phyloP scores from a whole-genome alignment of 2,797 vertebrate genomes.

The Tadarida brasiliensis region DNA sequence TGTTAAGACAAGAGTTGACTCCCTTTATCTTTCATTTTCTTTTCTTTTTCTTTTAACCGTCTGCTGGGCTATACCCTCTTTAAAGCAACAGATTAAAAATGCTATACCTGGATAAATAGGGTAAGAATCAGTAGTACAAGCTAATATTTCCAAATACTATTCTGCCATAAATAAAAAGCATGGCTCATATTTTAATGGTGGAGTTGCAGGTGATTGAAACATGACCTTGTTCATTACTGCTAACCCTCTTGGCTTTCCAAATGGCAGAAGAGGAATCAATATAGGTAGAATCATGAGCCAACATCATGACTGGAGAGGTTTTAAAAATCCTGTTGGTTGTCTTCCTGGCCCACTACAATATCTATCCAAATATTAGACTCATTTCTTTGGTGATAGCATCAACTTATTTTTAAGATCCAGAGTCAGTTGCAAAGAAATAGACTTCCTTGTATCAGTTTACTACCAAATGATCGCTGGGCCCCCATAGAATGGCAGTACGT shows the following conservation, averaged over 20 bases:
- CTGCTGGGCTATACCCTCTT: conserved; percentile 32
- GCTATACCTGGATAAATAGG: conserved; percentile 44
- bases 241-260: neutral
- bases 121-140: neutral
- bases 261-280: neutral
- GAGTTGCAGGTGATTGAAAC: neutral
- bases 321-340: neutral
- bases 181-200: neutral
- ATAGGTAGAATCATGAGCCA: neutral
- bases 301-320: accelerated
- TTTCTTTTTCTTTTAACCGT: conserved; percentile 18
- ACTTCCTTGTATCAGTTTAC: neutral
- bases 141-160: conserved; percentile 65
- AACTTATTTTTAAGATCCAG: neutral
- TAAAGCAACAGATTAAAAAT: conserved; percentile 49
- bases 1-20: conserved; percentile 49
- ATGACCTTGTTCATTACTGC: neutral
- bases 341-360: neutral
- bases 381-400: neutral
- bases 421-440: neutral
- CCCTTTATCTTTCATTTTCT: neutral
- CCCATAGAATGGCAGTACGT: neutral
- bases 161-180: conserved; percentile 22
- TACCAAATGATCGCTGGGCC: neutral
- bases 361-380: neutral